Evolutionary conservation across 1,140 invertebrate genomes (phyloP), one percentile per base, ranked within the genome.

Genomic region (Drosophila elegans): DNA sequence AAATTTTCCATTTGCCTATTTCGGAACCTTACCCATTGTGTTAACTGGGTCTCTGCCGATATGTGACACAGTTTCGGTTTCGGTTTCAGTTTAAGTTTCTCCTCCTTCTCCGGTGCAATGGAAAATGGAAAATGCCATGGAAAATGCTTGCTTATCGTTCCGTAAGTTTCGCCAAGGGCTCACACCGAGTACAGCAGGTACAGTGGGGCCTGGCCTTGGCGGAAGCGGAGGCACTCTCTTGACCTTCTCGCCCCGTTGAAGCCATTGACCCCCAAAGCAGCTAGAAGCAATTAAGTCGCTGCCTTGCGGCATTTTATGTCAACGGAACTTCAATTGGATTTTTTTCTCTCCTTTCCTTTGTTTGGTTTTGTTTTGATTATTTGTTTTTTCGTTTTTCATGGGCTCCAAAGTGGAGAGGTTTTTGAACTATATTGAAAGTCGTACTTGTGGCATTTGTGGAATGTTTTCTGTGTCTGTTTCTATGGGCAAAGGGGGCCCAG

Each of bases 291-390:
- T 78, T 71, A 73, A 59, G 64, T 75, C 54, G 36, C 57, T 75
- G 60, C 49, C 52, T 60, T 55, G 53, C 44, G 53, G 66, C 74
- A 76, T 63, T 76, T 72, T 48, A 56, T 79, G 82, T 79, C 82
- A 82, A 88, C 82, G 83, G 84, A 88, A 88, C 82, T 88, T 79
- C 68, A 86, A 86, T 79, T 88, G 82, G 56, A 42, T 72, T 41
- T 71, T 69, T 72, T 68, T 21, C 16, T 21, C 16, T 21, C 16
- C 63, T 52, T 25, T 13, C 29, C 36, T 34, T 25, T 66, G 36
- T 66, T 36, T 21, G 16, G 16, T 21, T 21, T 21, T 21, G 16
- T 21, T 21, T 21, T 21, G 16, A 21, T 51, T 60, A 12, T 51
- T 45, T 66, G 39, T 29, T 36, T 44, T 27, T 25, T 32, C 62